These are phyloP conservation scores for Neria commutata DNA, from an alignment of 2,888 invertebrate species.

Conservation along the genomic window DNA sequence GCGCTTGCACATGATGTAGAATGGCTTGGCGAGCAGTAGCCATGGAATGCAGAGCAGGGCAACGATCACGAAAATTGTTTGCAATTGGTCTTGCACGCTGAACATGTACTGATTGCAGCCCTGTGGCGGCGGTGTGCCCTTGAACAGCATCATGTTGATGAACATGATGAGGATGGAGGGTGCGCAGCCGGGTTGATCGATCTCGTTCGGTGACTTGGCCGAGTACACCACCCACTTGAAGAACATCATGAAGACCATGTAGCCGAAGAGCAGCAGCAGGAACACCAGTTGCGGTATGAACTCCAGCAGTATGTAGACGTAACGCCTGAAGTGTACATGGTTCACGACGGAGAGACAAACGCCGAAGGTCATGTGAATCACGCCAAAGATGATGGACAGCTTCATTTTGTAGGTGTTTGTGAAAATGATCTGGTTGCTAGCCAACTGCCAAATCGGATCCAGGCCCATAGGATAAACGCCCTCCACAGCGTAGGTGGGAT, in stretches of 20 bases:
- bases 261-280: conserved; percentile 84
- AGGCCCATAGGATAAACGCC: conserved; percentile 80
- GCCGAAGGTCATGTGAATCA: conserved; percentile 94
- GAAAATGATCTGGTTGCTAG: conserved; percentile 93
- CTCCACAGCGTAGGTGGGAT: conserved; percentile 66
- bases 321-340: conserved; percentile 75
- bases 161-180: conserved; percentile 79
- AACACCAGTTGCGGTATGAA: conserved; percentile 93
- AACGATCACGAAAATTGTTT: conserved; percentile 78
- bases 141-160: conserved; percentile 80
- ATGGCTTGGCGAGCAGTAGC: conserved; percentile 92
- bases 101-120: conserved; percentile 72
- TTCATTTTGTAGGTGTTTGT: conserved; percentile 97
- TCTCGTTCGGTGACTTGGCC: conserved; percentile 58
- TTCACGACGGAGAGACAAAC: conserved; percentile 83
- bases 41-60: conserved; percentile 89
- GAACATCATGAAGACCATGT: conserved; percentile 91
- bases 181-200: conserved; percentile 67
- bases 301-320: conserved; percentile 76
- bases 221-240: conserved; percentile 86
- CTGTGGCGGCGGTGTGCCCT: conserved; percentile 62
- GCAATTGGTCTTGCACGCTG: conserved; percentile 72
- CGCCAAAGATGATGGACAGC: conserved; percentile 91
- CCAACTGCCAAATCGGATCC: conserved; percentile 78
- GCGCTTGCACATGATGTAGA: conserved; percentile 67